phyloP scores from a whole-genome alignment of 64 coral and sea anemone genomes.

The Montipora efflorescens region DNA sequence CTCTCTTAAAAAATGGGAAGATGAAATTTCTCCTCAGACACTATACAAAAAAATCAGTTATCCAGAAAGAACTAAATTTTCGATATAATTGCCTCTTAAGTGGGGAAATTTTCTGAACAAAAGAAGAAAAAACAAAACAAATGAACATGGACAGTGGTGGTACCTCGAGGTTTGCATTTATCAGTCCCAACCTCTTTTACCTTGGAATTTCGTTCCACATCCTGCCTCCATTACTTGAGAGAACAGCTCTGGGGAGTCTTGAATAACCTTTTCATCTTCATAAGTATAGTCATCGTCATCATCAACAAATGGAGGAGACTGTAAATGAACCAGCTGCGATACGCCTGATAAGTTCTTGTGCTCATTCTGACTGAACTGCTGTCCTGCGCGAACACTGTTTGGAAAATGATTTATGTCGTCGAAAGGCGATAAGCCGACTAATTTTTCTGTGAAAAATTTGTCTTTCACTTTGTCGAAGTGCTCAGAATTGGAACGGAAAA shows the following conservation, averaged over 20 bases:
- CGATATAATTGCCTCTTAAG: no score
- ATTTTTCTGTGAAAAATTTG: neutral
- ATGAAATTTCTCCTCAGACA: no score
- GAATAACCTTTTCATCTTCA: constrained; percentile 18
- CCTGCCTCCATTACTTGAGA: neutral
- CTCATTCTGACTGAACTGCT: neutral
- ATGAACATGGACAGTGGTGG: no score
- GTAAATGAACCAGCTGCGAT: neutral
- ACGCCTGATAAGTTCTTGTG: neutral
- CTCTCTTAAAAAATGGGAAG: no score
- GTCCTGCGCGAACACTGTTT: neutral
- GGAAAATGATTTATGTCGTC: neutral
- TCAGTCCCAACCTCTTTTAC: neutral
- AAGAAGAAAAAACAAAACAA: no score
- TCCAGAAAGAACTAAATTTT: no score
- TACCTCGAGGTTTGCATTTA: no score
- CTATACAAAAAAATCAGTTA: no score
- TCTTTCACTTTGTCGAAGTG: constrained; percentile 21
- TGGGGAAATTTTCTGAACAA: no score
- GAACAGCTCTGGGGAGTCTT: constrained; percentile 72
- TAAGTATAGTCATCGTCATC: constrained; percentile 5
- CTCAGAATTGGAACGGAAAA: constrained; percentile 67
- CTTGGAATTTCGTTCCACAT: neutral
- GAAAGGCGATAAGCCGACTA: neutral
- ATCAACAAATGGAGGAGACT: neutral